Evolutionary conservation across 2,888 invertebrate genomes (phyloP).

Genomic region (Amiota minor): DNA sequence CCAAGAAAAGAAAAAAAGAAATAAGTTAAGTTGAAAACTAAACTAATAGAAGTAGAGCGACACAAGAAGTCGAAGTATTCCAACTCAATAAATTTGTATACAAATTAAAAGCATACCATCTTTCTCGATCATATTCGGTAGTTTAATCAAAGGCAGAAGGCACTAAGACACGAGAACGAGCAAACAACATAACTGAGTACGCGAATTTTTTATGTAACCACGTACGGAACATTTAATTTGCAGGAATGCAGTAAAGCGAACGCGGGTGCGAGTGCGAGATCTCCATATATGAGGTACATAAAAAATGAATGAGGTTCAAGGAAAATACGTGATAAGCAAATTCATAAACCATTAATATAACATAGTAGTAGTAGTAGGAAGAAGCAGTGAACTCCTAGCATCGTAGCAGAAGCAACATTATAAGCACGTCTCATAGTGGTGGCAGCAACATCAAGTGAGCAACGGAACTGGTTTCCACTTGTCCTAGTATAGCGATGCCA

Average conservation of each 20-base stretch:
- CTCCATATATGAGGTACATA: neutral
- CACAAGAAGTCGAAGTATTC: neutral
- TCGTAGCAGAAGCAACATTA: neutral
- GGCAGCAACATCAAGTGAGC: neutral
- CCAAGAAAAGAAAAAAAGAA: neutral
- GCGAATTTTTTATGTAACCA: conserved; percentile 50
- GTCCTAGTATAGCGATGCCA: neutral
- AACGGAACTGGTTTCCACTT: too few relatives aligned
- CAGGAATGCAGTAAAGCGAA: conserved; percentile 45
- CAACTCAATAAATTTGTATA: conserved; percentile 16
- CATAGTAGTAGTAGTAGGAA: neutral
- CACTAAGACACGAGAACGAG: neutral
- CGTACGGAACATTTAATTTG: conserved; percentile 60
- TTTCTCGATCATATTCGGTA: conserved; percentile 19
- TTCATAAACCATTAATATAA: conserved; percentile 57
- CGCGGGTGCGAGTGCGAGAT: neutral
- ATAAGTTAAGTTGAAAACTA: too few relatives aligned
- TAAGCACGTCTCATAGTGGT: too few relatives aligned
- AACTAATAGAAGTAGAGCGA: too few relatives aligned
- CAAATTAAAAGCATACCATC: conserved; percentile 26
- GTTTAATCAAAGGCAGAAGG: conserved; percentile 17
- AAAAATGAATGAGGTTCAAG: conserved; percentile 21
- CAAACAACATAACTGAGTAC: conserved; percentile 8
- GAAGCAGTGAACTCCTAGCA: neutral
- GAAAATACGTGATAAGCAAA: conserved; percentile 62